Conservation (phyloP, 2,888 invertebrate species). For the Merodon equestris region DNA sequence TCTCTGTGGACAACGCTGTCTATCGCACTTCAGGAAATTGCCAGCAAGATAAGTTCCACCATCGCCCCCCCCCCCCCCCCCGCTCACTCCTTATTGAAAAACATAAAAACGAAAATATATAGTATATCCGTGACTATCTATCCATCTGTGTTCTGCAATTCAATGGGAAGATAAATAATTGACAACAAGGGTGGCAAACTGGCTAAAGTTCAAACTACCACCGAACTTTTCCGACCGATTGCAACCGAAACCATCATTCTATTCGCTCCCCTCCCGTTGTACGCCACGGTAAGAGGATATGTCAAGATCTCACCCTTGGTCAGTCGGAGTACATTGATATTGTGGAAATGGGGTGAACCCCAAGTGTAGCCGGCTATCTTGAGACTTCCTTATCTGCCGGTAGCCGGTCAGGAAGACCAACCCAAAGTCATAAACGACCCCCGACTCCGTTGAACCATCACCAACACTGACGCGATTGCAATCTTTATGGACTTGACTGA, state of each 20-base stretch:
- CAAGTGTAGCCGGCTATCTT: constrained; percentile 24
- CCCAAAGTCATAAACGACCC: constrained; percentile 49
- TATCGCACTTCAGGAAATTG: constrained; percentile 44
- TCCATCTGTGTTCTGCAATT: constrained; percentile 49
- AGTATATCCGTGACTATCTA: constrained; percentile 46
- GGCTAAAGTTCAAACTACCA: constrained; percentile 17
- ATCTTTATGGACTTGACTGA: constrained; percentile 64
- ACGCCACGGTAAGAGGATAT: constrained; percentile 59
- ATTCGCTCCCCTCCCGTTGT: constrained; percentile 19
- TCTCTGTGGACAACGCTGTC: no score
- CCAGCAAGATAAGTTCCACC: constrained; percentile 66
- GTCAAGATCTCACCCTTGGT: constrained; percentile 65
- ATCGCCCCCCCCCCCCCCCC: constrained; percentile 19
- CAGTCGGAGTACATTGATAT: constrained; percentile 6
- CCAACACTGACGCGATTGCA: constrained; percentile 47
- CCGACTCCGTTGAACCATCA: neutral
- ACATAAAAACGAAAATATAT: constrained; percentile 59
- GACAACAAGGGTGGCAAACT: constrained; percentile 57
- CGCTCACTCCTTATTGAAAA: constrained; percentile 24
- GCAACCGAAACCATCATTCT: constrained; percentile 33
- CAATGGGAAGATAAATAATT: constrained; percentile 66
- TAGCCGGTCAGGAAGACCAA: constrained; percentile 27
- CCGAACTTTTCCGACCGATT: constrained; percentile 42
- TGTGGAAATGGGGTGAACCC: neutral
- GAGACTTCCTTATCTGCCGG: constrained; percentile 45